Base-by-base conservation (phyloP, 2,113 vertebrate species). In the Gobius niger region DNA sequence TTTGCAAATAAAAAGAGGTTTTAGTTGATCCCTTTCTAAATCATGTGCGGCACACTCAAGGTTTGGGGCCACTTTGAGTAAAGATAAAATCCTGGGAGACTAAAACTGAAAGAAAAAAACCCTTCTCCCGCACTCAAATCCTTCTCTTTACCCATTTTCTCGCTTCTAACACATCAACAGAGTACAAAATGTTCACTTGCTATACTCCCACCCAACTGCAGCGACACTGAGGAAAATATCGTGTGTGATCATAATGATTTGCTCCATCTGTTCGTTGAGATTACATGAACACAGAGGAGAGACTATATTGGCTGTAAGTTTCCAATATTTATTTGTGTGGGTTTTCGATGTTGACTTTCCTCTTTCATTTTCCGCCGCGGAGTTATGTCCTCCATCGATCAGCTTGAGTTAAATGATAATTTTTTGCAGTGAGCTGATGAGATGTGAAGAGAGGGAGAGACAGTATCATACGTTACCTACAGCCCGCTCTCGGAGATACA, bases 391-490 rank as follows among this genome's bases (percentile, higher is more conserved):
- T 57, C 70, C 74, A 77, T 88, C 80, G 71, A 59, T 87, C 80
- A 61, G 18, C 68, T 73, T 77, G 15, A 56, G 52, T 47, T 72
- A 76, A 82, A 88, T 84, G 65, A 77, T 72, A 65, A 84, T 89
- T 89, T 88, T 81, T 84, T 86, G 83, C 81, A 78, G 72, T 69
- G 71, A 67, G 77, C 82, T 88, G 85, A 83, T 82, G 77, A 85
- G 73, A 84, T 85, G 84, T 79, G 80, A 73, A 83, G 67, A 72
- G n/a, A 83, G 67, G 69, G n/a, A 44, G 75, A 84, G 77, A 81
- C 73, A 76, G 65, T 47, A 65, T 85, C 79, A 84, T 78, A 77
- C 70, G 71, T 85, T 80, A 86, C 60, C 77, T 73, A 64, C 68
- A 64, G 70, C 77, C 34, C 75, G 65, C 71, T 64, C 56, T 68